Base-by-base conservation (phyloP, 2,888 invertebrate species). In the Perizoma affinitatum region DNA sequence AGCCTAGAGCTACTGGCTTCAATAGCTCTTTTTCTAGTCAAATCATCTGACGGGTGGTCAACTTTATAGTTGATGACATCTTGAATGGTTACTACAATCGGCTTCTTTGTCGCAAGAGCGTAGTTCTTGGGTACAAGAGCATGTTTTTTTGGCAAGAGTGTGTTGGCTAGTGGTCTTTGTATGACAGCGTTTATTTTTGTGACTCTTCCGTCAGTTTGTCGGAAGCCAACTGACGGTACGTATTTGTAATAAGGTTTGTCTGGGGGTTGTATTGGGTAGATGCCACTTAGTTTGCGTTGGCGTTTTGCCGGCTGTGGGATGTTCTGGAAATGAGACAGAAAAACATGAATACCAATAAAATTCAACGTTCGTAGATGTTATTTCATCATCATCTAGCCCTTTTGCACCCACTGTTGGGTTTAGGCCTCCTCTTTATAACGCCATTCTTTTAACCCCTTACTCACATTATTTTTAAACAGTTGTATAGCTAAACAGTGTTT, bases 171-270 rank as follows among this genome's bases (percentile, higher is more conserved):
- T 0, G 73, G 64, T 67, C 78, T 85, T 59, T 80, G 82, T n/a
- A 86, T 70, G 4, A 84, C 56, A 0, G 86, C 86, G 35, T 84
- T 86, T 2, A 89, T 73, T 74, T 79, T 82, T 0, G 84, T 69
- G 5, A 83, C 54, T 1, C 74, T 79, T 2, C 88, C 88, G 8
- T 89, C 85, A 5, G 68, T 71, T 6, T 72, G 68, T 5, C 84
- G 71, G 9, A 85, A 68, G 0, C 74, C 74, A 0, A 86, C 69
- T 2, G 66, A 76, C 5, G 82, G 70, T 5, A 70, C 58, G 55
- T 67, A 69, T 1, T 60, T 40, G 40, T 38, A 56, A 33, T n/a
- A 11, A 7, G 61, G 6, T 44, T 67, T 63, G 5, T 75, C 64
- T 56, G 65, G 66, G 5, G 69, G 58, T 42, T 69, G 58, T 2